Base-by-base conservation (phyloP, 1,140 invertebrate species). In the Drosophila novamexicana region DNA sequence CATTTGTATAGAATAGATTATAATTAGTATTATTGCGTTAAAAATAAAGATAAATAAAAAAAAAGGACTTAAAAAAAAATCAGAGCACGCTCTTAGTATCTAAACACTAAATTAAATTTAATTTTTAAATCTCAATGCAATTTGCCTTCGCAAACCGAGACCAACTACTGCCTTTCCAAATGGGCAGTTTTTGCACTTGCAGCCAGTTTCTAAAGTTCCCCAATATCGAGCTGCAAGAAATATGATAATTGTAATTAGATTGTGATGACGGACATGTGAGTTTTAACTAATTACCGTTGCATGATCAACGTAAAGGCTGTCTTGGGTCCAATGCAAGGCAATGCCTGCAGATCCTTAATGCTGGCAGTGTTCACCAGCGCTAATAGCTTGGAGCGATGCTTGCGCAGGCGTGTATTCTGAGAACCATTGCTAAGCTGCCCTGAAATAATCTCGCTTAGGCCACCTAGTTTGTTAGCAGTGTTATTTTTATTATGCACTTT, bases 291-390 rank as follows among this genome's bases (percentile, higher is more conserved):
- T 57, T 49, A 71, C 71, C 81, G 71, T 10, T 85, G 70, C 44
- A 73, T 71, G 6, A 62, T 12, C 42, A 85, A 63, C 52, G 73
- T 53, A 32, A 65, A 65, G 7, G 81, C 78, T 12, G 68, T 90
- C 56, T 84, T 88, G 10, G 62, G 62, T 0, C 85, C 85, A 44
- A 89, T 64, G 32, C 58, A 56, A 12, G 81, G 79, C 40, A 85
- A 54, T 29, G 61, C 34, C 22, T 78, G 63, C 12, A 77, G 45
- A 32, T 88, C 62, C 37, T 79, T 63, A 3, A 62, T 47, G 1
- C 40, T 67, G 7, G 69, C 86, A 18, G 14, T 65, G 36, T 85
- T 85, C 2, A 85, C 29, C 6, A 81, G 7, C 42, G 71, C 50
- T n/a, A 85, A 49, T 18, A 66, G 47, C 22, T 54, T 7, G 1